Evolutionary conservation across 2,797 vertebrate species (phyloP), one percentile per base, ranked within the genome.

Genomic region (Mormyrus proboscirostris): DNA sequence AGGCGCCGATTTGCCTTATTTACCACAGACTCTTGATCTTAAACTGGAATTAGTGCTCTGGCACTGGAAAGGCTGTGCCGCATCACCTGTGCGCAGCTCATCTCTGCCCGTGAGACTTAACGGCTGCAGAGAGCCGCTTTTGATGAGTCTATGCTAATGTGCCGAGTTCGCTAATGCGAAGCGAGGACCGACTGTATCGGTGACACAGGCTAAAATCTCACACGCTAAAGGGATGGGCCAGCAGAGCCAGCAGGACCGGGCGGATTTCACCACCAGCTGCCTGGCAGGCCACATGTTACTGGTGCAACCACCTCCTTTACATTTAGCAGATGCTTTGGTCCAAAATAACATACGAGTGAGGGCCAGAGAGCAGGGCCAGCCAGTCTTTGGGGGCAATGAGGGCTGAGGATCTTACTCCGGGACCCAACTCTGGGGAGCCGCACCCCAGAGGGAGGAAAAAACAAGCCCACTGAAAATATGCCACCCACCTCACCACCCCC

Each of bases 1-100:
- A 69, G 25, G 55, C 25, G 10, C 57, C 59, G 51, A 50, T 65
- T 89, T 47, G 47, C 79, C 57, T 89, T 86, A 89, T 89, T 44
- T 69, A 33, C 25, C 19, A 4, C 57, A 86, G 82, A 19, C 83
- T 38, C 55, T 29, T 3, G 12, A 8, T 57, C 51, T 25, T 33
- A 57, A 29, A 55, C 49, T 14, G 44, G 82, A 89, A 85, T 89
- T 85, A 89, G 57, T 59, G 3, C 38, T 4, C 25, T 51, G 85
- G 38, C 88, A 89, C 88, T 89, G 65, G 41, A 65, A 85, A 85
- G 88, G 51, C 16, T 1, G 53, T 12, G 62, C 19, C 44, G 69
- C 55, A 69, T 38, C 25, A 69, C 88, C 57, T 4, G 33, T 57
- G 14, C 62, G 41, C 59, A 16, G 44, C 33, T 55, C 51, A 1